A percentile compares a stretch with the other conserved stretches of the same genome.
These are phyloP conservation scores for Elgonia sp. DNA, from an alignment of 2,888 invertebrate species.

Conservation along the genomic window DNA sequence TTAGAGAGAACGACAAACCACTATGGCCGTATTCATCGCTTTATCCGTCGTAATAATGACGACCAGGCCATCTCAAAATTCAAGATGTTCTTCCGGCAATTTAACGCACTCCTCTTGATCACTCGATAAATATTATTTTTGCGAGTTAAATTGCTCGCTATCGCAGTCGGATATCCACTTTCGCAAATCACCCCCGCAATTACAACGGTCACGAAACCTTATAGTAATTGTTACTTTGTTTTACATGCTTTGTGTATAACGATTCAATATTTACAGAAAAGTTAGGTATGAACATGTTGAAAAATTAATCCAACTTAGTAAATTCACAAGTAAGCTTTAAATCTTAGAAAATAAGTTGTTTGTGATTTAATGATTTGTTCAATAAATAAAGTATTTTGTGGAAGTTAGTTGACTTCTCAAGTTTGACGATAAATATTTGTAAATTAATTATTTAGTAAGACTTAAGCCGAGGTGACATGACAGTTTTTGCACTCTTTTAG, in stretches of 20 bases:
- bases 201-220: conserved; percentile 40
- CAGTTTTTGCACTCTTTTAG: background rate
- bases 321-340: conserved; percentile 42
- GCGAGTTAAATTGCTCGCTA: conserved; percentile 15
- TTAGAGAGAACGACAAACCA: conserved; percentile 79
- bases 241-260: conserved; percentile 49
- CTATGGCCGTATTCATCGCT: conserved; percentile 76
- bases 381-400: conserved; percentile 31
- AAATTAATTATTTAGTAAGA: conserved; percentile 5
- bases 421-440: conserved; percentile 26
- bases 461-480: background rate
- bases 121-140: conserved; percentile 50
- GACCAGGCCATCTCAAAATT: conserved; percentile 45
- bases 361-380: conserved; percentile 50
- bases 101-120: conserved; percentile 31
- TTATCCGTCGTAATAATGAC: conserved; percentile 71
- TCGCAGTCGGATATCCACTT: conserved; percentile 11
- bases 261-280: conserved; percentile 66
- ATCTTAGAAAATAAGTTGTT: conserved; percentile 57
- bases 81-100: conserved; percentile 44
- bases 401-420: background rate
- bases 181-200: conserved; percentile 32
- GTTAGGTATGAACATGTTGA: conserved; percentile 38
- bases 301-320: conserved; percentile 61
- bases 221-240: conserved; percentile 54